phyloP scores from a whole-genome alignment of 2,888 invertebrate species.

The Tricholauxania praeusta region DNA sequence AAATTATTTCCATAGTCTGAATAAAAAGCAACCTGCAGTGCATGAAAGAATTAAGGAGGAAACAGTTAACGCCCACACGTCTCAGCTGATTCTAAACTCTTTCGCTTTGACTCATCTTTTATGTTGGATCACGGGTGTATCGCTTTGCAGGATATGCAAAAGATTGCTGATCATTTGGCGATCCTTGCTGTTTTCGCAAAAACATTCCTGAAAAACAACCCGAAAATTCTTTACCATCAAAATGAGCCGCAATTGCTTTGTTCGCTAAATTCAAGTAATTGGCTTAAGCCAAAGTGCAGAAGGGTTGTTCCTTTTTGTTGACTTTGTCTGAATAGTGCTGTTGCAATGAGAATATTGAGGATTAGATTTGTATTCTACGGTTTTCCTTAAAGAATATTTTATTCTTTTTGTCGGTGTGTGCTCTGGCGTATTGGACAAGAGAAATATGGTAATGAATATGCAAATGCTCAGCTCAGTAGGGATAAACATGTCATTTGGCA shows the following conservation, averaged over 20 bases:
- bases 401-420: too few relatives aligned
- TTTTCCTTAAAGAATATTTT: too few relatives aligned
- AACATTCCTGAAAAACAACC: constrained; percentile 32
- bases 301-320: constrained; percentile 54
- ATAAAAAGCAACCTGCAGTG: constrained; percentile 14
- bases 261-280: constrained; percentile 24
- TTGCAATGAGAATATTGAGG: too few relatives aligned
- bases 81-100: constrained; percentile 19
- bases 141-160: constrained; percentile 39
- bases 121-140: constrained; percentile 42
- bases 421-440: too few relatives aligned
- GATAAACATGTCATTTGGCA: too few relatives aligned
- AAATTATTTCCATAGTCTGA: constrained; percentile 8
- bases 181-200: constrained; percentile 32
- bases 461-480: too few relatives aligned
- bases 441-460: too few relatives aligned
- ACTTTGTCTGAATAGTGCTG: constrained; percentile 59
- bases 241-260: constrained; percentile 29
- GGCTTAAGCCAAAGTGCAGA: constrained; percentile 42
- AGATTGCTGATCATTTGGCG: constrained; percentile 29
- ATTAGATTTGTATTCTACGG: too few relatives aligned
- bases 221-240: constrained; percentile 24
- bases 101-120: constrained; percentile 20
- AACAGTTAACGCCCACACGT: constrained; percentile 10
- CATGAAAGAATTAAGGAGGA: neutral